These are phyloP conservation scores for Labeo rohita DNA, from an alignment of 2,113 vertebrate species.

Conservation along the genomic window DNA sequence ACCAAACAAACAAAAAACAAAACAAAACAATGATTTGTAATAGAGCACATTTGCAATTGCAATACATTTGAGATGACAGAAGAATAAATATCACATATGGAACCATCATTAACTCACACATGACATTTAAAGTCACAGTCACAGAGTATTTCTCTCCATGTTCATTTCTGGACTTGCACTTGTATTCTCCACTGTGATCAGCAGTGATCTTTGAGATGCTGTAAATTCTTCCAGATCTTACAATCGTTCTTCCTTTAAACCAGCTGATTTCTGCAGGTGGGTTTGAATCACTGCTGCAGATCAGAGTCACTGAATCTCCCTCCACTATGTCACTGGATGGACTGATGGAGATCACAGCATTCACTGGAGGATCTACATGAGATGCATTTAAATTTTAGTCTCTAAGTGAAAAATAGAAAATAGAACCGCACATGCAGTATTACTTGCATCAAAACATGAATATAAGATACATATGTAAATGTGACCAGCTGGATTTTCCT, in stretches of 20 bases:
- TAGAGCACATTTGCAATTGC: no score
- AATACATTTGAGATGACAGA: background rate
- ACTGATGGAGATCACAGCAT: background rate
- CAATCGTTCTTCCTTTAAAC: background rate
- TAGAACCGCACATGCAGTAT: no score
- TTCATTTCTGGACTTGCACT: background rate
- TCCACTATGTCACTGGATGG: constrained; percentile 20
- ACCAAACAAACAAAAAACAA: no score
- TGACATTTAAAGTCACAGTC: no score
- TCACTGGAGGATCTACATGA: background rate
- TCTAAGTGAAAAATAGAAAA: no score
- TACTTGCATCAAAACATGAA: background rate
- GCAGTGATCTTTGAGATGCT: background rate
- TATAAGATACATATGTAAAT: background rate
- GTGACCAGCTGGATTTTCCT: background rate
- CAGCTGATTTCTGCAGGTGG: constrained; percentile 20
- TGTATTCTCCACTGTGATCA: constrained; percentile 12
- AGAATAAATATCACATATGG: background rate
- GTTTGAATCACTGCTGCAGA: constrained; percentile 44
- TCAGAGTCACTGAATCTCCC: constrained; percentile 46
- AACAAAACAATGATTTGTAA: no score
- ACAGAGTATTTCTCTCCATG: background rate
- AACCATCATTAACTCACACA: background rate
- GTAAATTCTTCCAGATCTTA: background rate
- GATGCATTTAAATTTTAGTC: background rate